A percentile compares a stretch with the other conserved stretches of the same genome.
These are phyloP conservation scores for Microplitis deprimator DNA, from an alignment of 2,888 invertebrate species.

Conservation along the genomic window DNA sequence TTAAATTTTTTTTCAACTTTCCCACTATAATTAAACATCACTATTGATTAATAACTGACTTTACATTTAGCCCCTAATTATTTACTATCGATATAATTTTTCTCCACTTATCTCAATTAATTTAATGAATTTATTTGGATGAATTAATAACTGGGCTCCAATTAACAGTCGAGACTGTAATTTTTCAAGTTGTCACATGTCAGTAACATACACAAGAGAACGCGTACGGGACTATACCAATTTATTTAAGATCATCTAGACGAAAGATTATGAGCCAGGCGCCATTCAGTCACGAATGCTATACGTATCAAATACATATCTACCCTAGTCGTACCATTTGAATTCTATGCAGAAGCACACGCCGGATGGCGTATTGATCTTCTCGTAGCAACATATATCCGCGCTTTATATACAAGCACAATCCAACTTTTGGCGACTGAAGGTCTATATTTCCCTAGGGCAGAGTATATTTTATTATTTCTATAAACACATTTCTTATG, in stretches of 20 bases:
- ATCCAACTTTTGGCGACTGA: slow-evolving; percentile 63
- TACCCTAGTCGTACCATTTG: slow-evolving; percentile 58
- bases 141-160: background rate
- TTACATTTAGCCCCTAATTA: no score
- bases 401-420: slow-evolving; percentile 63
- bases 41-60: no score
- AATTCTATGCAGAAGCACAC: slow-evolving; percentile 48
- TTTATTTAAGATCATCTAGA: slow-evolving; percentile 1
- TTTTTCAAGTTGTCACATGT: background rate
- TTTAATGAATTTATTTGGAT: background rate
- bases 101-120: background rate
- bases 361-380: slow-evolving; percentile 71
- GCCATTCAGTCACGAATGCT: background rate
- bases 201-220: background rate
- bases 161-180: background rate
- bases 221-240: background rate
- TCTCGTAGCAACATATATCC: slow-evolving; percentile 63
- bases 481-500: slow-evolving; percentile 71
- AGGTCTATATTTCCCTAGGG: slow-evolving; percentile 71
- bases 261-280: slow-evolving; percentile 12
- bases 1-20: background rate
- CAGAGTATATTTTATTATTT: slow-evolving; percentile 69
- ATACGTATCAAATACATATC: slow-evolving; percentile 17
- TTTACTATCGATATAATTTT: background rate
- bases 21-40: background rate